These are phyloP conservation scores for Aleiodes leptofemur DNA, from an alignment of 2,888 invertebrate genomes.

Conservation along the genomic window DNA sequence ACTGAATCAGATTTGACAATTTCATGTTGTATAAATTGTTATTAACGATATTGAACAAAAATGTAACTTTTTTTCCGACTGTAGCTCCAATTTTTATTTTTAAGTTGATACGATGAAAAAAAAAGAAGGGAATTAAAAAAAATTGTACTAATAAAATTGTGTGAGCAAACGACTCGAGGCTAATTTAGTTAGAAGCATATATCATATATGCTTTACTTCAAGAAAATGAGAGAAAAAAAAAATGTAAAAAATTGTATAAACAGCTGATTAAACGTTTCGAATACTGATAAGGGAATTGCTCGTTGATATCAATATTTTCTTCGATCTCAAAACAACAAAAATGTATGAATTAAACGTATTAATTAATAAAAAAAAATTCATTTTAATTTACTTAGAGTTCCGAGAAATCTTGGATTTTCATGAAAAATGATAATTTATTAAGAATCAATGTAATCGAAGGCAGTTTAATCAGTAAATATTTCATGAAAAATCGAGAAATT, in stretches of 20 bases:
- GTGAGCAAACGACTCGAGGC: background rate
- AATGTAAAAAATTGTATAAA: background rate
- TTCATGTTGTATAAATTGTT: too few species aligned
- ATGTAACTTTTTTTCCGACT: too few species aligned
- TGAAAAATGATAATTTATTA: too few species aligned
- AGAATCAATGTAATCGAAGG: too few species aligned
- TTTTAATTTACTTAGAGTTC: background rate
- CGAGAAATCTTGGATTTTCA: background rate
- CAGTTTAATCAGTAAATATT: too few species aligned
- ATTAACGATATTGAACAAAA: too few species aligned
- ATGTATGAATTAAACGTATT: background rate
- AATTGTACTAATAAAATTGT: conserved; percentile 14
- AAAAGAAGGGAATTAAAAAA: background rate
- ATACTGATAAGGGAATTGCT: conserved; percentile 12
- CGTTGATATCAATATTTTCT: conserved; percentile 4
- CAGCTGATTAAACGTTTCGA: conserved; percentile 23
- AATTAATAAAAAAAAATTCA: background rate
- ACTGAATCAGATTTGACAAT: too few species aligned
- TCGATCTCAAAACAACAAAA: background rate
- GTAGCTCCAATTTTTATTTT: too few species aligned
- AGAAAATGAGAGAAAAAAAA: background rate
- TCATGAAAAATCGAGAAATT: too few species aligned
- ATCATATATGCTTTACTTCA: background rate
- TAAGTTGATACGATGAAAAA: too few species aligned
- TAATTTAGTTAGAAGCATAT: background rate